Conservation (phyloP, 2,797 vertebrate genomes). For the Helarctos malayanus region DNA sequence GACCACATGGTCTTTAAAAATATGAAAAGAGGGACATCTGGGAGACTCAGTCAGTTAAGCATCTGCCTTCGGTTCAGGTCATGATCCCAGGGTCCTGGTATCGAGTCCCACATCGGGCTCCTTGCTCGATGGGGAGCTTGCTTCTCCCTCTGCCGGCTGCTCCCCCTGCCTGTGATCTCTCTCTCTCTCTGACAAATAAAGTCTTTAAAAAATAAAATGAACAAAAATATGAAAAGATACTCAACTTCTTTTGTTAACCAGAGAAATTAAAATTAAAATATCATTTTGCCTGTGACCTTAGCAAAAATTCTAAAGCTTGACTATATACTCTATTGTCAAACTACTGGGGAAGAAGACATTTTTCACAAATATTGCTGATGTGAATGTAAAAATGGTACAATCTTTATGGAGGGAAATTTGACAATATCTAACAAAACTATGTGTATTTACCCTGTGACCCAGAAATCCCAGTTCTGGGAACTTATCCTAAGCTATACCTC, state of each 20-base stretch:
- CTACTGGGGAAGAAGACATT: not conserved
- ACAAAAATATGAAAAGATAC: not conserved
- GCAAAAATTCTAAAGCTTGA: not conserved
- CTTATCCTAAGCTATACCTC: not conserved
- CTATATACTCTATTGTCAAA: not conserved
- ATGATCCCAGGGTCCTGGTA: no score
- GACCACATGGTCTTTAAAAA: not conserved
- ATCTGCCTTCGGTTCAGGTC: no score
- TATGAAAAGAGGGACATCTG: no score
- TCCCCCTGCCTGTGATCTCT: no score
- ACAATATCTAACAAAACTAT: not conserved
- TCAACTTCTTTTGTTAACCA: not conserved
- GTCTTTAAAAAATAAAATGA: no score
- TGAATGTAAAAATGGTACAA: not conserved
- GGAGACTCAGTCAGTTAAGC: no score
- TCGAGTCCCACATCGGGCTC: no score
- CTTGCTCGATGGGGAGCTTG: no score
- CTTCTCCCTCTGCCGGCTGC: no score
- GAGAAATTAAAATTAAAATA: slow-evolving; percentile 4
- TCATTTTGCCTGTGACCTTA: not conserved
- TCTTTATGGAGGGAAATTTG: not conserved
- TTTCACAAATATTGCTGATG: not conserved
- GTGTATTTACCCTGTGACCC: not conserved
- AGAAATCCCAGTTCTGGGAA: not conserved
- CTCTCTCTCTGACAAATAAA: no score